Percentiles rank a stretch among this genome's conserved stretches.
Conservation (phyloP, 2,888 invertebrate genomes). For the Xestia c-nigrum region DNA sequence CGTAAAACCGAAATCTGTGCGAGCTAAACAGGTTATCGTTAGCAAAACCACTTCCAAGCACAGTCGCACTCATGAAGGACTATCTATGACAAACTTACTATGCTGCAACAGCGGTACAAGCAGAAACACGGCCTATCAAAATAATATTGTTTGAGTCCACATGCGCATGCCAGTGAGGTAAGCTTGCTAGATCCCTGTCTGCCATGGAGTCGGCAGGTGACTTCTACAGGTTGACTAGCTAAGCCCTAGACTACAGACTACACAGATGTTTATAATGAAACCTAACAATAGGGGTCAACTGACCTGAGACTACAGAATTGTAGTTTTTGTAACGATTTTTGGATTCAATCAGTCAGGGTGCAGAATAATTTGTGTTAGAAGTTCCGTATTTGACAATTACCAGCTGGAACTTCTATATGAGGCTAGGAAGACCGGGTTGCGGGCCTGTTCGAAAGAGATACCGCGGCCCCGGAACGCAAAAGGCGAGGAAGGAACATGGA, state of each 20-base stretch:
- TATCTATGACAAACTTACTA: neutral
- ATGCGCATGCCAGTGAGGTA: neutral
- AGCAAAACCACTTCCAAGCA: too few species aligned
- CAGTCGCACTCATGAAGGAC: neutral
- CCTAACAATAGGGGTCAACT: neutral
- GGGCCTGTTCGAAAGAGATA: too few species aligned
- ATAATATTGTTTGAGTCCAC: neutral
- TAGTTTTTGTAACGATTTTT: neutral
- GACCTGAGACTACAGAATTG: neutral
- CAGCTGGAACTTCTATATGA: too few species aligned
- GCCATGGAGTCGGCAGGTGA: slow-evolving; percentile 1
- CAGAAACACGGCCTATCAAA: slow-evolving; percentile 6
- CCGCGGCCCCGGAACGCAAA: too few species aligned
- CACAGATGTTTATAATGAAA: neutral
- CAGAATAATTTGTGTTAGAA: neutral
- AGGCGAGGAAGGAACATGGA: too few species aligned
- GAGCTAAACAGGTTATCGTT: too few species aligned
- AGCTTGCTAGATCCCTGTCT: slow-evolving; percentile 6
- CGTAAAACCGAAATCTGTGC: neutral
- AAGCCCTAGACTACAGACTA: neutral
- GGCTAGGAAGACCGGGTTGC: too few species aligned
- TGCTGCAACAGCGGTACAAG: neutral
- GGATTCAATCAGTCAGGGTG: neutral
- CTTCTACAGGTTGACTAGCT: neutral
- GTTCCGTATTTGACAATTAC: too few species aligned